Conservation (phyloP, 2,113 vertebrate species). For the Uria lomvia region DNA sequence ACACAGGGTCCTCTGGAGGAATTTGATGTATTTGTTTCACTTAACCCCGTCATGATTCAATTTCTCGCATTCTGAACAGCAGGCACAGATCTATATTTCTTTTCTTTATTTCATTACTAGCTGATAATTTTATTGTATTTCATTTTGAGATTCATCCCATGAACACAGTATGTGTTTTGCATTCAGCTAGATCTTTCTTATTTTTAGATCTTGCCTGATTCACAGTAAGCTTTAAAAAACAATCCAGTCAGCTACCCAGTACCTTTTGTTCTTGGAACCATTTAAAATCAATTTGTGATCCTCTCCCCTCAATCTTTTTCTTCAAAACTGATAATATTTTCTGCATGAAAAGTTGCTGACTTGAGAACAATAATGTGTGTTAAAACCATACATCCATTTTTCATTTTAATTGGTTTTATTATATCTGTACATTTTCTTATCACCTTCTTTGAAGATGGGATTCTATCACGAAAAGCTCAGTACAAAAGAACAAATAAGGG, state of each 20-base stretch:
- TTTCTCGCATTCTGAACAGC: constrained; percentile 58
- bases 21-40: constrained; percentile 41
- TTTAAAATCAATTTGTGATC: constrained; percentile 26
- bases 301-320: background rate
- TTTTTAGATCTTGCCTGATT: constrained; percentile 46
- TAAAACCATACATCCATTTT: background rate
- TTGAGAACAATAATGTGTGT: background rate
- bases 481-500: background rate
- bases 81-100: constrained; percentile 49
- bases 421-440: constrained; percentile 1
- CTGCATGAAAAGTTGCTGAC: constrained; percentile 32
- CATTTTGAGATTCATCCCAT: constrained; percentile 61
- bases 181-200: background rate
- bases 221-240: background rate
- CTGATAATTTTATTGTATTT: constrained; percentile 70
- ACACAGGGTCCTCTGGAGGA: background rate
- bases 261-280: constrained; percentile 31
- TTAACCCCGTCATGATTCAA: constrained; percentile 63
- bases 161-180: constrained; percentile 47
- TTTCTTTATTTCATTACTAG: constrained; percentile 69
- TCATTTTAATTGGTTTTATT: constrained; percentile 3
- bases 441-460: background rate
- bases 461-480: background rate
- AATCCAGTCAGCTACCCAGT: background rate
- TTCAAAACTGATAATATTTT: constrained; percentile 10